Base-by-base conservation (phyloP, 2,113 vertebrate genomes). In the Solenodon paradoxus region DNA sequence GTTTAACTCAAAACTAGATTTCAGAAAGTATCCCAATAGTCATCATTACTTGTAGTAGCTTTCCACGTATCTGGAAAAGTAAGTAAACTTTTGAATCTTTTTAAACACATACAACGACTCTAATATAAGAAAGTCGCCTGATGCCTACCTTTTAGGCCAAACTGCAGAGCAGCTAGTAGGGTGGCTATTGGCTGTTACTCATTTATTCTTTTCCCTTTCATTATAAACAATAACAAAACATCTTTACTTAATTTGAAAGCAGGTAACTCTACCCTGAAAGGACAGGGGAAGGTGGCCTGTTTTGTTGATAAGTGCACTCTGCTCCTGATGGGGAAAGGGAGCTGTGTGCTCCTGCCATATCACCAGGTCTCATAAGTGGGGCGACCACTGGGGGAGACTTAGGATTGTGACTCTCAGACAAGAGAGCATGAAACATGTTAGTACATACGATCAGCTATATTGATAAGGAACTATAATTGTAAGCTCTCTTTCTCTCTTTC, bases 161-260 rank as follows among this genome's bases (percentile, higher is more conserved):
- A 78, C n/a, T 90, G 49, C 26, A 49, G 66, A 84, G 69, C 66
- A 95, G 80, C n/a, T n/a, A n/a, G n/a, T n/a, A n/a, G n/a, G n/a
- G n/a, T n/a, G n/a, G n/a, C n/a, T n/a, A n/a, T n/a, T n/a, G n/a
- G n/a, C n/a, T n/a, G n/a, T 69, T 69, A 59, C 4, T 85, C 68
- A 78, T 92, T 84, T 88, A 87, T 93, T 61, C 84, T 45, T 80
- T 96, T 32, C 42, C 24, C 3, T 75, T 82, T 95, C 84, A 84
- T 84, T 88, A 90, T 88, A 80, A 96, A 89, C 38, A 87, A 95
- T 93, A 88, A 22, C 84, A 78, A 86, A 90, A 79, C 2, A 79
- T 57, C 40, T 95, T 94, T 47, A 49, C 90, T 88, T 55, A 81
- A 2, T 80, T 77, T 92, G 61, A 95, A 92, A 35, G 26, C 82